phyloP scores from a whole-genome alignment of 1,140 invertebrate genomes.

The Bombus consobrinus region DNA sequence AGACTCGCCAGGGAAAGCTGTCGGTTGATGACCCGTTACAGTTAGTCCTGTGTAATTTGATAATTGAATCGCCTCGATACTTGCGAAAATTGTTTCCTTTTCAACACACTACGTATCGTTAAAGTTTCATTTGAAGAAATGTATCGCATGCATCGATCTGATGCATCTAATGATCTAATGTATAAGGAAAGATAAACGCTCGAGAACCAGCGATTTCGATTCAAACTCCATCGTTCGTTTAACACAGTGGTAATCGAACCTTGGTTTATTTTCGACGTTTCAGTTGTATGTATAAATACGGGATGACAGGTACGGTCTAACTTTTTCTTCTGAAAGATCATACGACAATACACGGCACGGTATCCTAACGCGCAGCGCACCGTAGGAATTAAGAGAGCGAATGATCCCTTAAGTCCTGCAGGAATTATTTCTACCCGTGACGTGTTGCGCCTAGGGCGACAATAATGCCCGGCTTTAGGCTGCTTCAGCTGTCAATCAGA shows the following conservation, averaged over 20 bases:
- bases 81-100: no score
- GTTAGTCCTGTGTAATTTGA: no score
- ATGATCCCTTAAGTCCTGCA: conserved; percentile 40
- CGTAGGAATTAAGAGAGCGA: conserved; percentile 36
- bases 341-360: no score
- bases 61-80: no score
- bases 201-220: no score
- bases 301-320: background rate
- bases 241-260: background rate
- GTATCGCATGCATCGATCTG: no score
- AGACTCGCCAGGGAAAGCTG: background rate
- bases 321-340: background rate
- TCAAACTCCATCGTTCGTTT: no score
- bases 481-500: conserved; percentile 69
- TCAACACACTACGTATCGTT: background rate
- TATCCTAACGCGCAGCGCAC: no score
- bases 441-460: conserved; percentile 32
- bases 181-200: background rate
- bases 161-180: no score
- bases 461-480: conserved; percentile 46
- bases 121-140: background rate
- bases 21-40: conserved; percentile 2
- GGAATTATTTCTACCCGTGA: conserved; percentile 42
- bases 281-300: background rate
- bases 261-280: background rate